Base-by-base conservation (phyloP, 2,797 vertebrate species). In the Periparus ater region DNA sequence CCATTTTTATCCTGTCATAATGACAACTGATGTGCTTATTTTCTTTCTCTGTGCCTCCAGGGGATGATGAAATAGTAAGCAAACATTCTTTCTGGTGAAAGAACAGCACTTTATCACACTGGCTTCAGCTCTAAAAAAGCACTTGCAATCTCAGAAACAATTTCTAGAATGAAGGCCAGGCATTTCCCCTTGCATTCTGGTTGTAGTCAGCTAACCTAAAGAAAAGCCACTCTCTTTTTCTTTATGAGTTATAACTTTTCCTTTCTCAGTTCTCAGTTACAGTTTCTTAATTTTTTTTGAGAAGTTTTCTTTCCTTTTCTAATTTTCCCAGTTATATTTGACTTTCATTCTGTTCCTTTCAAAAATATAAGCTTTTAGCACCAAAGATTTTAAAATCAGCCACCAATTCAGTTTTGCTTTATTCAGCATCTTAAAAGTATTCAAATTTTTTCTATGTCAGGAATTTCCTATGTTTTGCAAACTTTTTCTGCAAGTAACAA, bases 1-100 rank as follows among this genome's bases (percentile, higher is more conserved):
- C 98, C 99, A 99, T 99, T 99, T 99, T 99, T 99, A 99, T 99
- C 98, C 99, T 99, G 99, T 99, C 99, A 99, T 98, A 98, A 99
- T 99, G 99, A 99, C 99, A 99, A 99, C 99, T 99, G 99, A 99
- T 99, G 99, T 98, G 98, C 99, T 99, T 99, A 99, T 99, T 99
- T 99, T 99, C 98, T 98, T 98, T 96, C 97, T 98, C 95, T 88
- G 73, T 96, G 98, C 98, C 99, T 98, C 99, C 97, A 92, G 99
- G 99, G 99, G 98, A 99, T 99, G 99, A 99, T 99, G 99, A 99
- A 99, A 99, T 99, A 98, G 98, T 99, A 98, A 99, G 98, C 98
- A 99, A 99, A 99, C 98, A 98, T 98, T 98, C 98, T 98, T 99
- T 98, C 98, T 98, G 97, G 97, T 98, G 98, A 98, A 97, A 98